phyloP scores from a whole-genome alignment of 2,888 invertebrate species.

The Artemia sinica region DNA sequence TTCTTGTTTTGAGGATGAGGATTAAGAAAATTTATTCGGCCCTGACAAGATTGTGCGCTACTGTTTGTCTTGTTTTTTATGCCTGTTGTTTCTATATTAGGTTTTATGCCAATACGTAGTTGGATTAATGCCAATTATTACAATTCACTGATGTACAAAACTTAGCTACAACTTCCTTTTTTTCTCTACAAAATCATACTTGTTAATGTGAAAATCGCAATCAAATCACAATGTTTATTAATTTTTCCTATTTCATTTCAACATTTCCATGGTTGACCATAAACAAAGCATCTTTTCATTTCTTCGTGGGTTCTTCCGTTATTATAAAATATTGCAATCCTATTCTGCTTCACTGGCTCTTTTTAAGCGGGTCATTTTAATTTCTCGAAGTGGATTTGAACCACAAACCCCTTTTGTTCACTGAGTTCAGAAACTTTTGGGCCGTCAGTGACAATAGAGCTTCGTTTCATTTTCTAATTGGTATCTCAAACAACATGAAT shows the following conservation, averaged over 20 bases:
- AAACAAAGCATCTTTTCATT: background rate
- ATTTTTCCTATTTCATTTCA: constrained; percentile 7
- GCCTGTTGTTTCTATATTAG: too few species aligned
- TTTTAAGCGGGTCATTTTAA: constrained; percentile 7
- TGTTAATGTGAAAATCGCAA: too few species aligned
- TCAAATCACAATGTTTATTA: constrained; percentile 10
- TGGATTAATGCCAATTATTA: too few species aligned
- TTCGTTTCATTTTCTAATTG: constrained; percentile 11
- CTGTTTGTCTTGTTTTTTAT: too few species aligned
- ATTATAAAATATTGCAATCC: background rate
- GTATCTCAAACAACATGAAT: constrained; percentile 1
- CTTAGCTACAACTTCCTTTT: too few species aligned
- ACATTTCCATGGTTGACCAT: background rate
- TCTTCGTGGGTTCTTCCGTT: background rate
- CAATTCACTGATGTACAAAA: too few species aligned
- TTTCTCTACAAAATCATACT: too few species aligned
- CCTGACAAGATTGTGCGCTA: too few species aligned
- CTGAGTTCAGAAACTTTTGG: constrained; percentile 8
- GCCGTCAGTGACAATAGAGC: constrained; percentile 5
- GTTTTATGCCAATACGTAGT: too few species aligned
- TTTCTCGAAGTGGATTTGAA: background rate
- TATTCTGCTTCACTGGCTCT: background rate
- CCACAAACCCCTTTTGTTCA: constrained; percentile 10
- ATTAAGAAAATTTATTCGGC: too few species aligned
- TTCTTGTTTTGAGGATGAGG: too few species aligned